A percentile compares a stretch with the other conserved stretches of the same genome.
Conservation (phyloP, 2,113 vertebrate species). For the Tachuris rubrigastra region DNA sequence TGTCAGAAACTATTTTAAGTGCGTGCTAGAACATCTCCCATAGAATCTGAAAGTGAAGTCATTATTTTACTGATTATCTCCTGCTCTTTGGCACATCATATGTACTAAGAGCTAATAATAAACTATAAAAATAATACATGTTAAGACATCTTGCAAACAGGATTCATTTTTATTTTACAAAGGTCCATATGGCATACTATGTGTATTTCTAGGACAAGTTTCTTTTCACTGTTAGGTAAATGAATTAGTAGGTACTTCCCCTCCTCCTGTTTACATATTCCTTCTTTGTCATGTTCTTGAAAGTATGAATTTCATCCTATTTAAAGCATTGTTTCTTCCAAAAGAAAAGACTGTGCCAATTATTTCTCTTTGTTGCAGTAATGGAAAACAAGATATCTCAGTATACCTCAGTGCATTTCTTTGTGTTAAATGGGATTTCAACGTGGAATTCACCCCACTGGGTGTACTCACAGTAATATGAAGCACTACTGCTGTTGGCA, state of each 20-base stretch:
- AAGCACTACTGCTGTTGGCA: not conserved
- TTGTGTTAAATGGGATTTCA: not conserved
- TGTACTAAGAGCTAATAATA: not conserved
- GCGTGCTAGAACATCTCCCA: not conserved
- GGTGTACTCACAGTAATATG: not conserved
- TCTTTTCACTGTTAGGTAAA: not conserved
- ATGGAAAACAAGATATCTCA: not conserved
- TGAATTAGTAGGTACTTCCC: not conserved
- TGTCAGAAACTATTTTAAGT: not conserved
- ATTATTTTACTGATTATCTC: not conserved
- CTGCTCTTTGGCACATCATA: not conserved
- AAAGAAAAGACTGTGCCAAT: not conserved
- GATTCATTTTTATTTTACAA: not conserved
- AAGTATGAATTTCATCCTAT: not conserved
- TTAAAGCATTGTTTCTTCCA: not conserved
- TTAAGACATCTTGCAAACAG: not conserved
- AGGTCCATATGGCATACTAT: rapidly evolving
- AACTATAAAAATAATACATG: not conserved
- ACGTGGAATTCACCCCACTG: not conserved
- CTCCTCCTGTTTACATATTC: not conserved
- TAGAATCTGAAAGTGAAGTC: not conserved
- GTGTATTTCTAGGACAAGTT: not conserved
- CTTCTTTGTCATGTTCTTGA: not conserved
- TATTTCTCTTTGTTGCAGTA: not conserved
- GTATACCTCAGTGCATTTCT: not conserved